Base-by-base conservation (phyloP, 2,113 vertebrate species). In the Oreotrochilus melanogaster region DNA sequence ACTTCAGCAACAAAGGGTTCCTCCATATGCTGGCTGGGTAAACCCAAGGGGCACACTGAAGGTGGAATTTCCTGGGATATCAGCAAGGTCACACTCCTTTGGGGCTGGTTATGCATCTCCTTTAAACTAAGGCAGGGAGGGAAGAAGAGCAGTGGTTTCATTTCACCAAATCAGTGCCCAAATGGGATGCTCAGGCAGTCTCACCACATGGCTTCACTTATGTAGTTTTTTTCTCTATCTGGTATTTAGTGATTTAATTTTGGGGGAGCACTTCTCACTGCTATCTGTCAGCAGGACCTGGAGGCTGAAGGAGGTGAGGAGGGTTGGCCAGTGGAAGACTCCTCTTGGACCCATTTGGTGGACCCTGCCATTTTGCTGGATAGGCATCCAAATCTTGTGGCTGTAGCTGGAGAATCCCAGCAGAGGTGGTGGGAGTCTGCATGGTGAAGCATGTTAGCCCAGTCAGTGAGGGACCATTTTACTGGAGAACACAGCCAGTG, bases 401-500 rank as follows among this genome's bases (percentile, higher is more conserved):
- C 45, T 93, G 14, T 30, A 39, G 67, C 64, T 73, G 70, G 51
- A 58, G 58, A 45, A 71, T 42, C 31, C 24, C 51, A 24, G 1
- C 0, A 2, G 43, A 75, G 25, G 53, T 7, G 17, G 51, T 43
- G 76, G 54, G 31, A 80, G 10, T 13, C 28, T 50, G 23, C 54
- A 28, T 0, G 1, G 45, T 19, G 27, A 7, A 27, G 7, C 0
- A 0, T 17, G 56, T 58, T 45, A 67, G 62, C 31, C 22, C 7
- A 15, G n/a, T 24, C 48, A 24, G 28, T 14, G 4, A n/a, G 75
- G 42, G 35, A 23, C 60, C 27, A 1, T 73, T 58, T 54, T 53
- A 64, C 37, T 31, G 43, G n/a, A 21, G 42, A 50, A 17, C 30
- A 19, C 17, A 62, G 39, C 7, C 35, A 0, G 1, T 18, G 31